These are phyloP conservation scores for Alfaro cultratus DNA, from an alignment of 2,797 vertebrate genomes.

Conservation along the genomic window DNA sequence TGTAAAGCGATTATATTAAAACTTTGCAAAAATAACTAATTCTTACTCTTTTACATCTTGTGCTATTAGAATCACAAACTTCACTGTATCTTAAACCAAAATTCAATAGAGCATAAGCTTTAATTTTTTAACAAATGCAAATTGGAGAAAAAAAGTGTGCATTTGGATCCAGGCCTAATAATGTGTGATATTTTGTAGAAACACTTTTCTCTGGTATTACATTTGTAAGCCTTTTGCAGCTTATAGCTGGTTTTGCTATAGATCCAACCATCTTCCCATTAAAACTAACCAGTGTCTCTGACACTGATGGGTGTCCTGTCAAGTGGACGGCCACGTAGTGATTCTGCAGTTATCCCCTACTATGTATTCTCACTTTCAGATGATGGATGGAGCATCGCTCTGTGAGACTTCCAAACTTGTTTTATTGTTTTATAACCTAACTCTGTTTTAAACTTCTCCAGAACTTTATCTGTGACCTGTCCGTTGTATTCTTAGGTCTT, in stretches of 20 bases:
- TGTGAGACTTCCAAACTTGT: not conserved
- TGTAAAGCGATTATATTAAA: not conserved
- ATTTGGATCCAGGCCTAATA: not conserved
- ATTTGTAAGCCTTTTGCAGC: not conserved
- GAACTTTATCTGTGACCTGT: not conserved
- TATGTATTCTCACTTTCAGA: not conserved
- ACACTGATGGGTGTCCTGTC: not conserved
- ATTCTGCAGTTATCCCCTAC: not conserved
- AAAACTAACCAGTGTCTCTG: not conserved
- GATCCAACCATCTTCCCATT: not conserved
- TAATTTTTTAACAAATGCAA: not conserved
- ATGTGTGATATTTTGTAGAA: not conserved
- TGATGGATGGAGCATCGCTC: not conserved
- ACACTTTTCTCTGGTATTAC: not conserved
- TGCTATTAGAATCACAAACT: not conserved
- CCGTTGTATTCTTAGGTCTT: not conserved
- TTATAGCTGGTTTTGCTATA: not conserved
- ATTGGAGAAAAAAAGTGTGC: not conserved
- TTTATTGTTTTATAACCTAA: not conserved
- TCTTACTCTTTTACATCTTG: not conserved
- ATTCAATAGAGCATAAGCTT: not conserved
- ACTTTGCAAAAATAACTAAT: not conserved
- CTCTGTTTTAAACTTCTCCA: not conserved
- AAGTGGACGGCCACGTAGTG: not conserved
- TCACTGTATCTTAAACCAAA: not conserved